A percentile compares a stretch with the other conserved stretches of the same genome.
These are phyloP conservation scores for Vimba vimba DNA, from an alignment of 2,113 vertebrate species.

Conservation along the genomic window DNA sequence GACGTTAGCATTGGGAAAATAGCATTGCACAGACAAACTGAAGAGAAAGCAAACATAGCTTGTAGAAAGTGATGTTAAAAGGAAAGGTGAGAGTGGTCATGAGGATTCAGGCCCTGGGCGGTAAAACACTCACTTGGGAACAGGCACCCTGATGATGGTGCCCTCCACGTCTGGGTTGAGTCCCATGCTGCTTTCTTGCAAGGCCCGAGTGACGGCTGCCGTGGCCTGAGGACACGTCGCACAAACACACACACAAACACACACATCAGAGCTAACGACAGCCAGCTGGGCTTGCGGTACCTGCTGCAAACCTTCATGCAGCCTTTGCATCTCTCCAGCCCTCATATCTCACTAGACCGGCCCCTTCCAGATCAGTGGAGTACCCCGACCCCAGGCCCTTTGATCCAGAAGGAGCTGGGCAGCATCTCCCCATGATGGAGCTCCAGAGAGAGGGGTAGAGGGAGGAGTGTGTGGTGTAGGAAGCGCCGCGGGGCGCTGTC, in stretches of 20 bases:
- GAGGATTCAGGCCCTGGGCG: slow-evolving; percentile 32
- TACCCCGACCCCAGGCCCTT: slow-evolving; percentile 83
- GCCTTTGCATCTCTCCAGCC: slow-evolving; percentile 74
- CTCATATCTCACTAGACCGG: slow-evolving; percentile 16
- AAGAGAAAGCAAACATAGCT: slow-evolving; percentile 33
- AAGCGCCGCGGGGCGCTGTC: slow-evolving; percentile 75
- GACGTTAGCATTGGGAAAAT: not conserved
- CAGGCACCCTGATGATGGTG: slow-evolving; percentile 88
- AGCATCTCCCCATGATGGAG: slow-evolving; percentile 67
- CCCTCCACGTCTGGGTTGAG: slow-evolving; percentile 96
- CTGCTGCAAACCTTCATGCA: slow-evolving; percentile 80
- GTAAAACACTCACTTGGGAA: slow-evolving; percentile 88
- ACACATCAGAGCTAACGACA: slow-evolving; percentile 86
- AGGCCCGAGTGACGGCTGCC: slow-evolving; percentile 85
- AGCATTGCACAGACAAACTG: not conserved
- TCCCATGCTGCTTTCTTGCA: slow-evolving; percentile 95
- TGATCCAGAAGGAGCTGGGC: slow-evolving; percentile 77
- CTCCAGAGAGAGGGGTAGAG: slow-evolving; percentile 64
- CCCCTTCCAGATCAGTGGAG: slow-evolving; percentile 57
- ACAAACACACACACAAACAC: slow-evolving; percentile 62
- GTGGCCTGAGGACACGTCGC: slow-evolving; percentile 79
- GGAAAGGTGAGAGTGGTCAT: slow-evolving; percentile 35
- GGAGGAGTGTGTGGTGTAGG: slow-evolving; percentile 58
- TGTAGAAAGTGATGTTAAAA: slow-evolving; percentile 30
- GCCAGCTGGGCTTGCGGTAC: slow-evolving; percentile 76